Evolutionary conservation across 2,797 vertebrate species (phyloP), one percentile per base, ranked within the genome.

Genomic region (Pampus argenteus): DNA sequence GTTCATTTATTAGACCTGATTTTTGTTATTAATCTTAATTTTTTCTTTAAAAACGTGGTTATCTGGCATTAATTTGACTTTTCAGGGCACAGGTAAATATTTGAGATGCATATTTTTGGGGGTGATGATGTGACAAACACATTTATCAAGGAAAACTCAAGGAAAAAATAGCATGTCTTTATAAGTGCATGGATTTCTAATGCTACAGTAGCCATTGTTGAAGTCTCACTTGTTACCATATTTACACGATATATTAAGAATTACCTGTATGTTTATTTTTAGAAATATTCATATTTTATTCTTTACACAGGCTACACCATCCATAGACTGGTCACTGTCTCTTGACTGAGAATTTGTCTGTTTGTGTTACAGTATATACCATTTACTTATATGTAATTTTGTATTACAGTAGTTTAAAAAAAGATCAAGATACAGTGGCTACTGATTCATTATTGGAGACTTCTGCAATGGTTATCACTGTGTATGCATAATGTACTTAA

Each of bases 11-110:
- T 26, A 52, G 56, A 68, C 6, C n/a, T 57, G 6, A 52, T 40
- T 52, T 25, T 66, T 71, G 17, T 44, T 17, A 25, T 60, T 77
- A 67, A 70, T 71, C 20, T 36, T 74, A 22, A 65, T 8, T 64
- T 70, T 3, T 34, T 8, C 64, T 70, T 3, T 34, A 80, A 44
- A 48, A 67, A 64, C 63, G 42, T 83, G 49, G 42, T 86, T 76
- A 69, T 70, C 52, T 86, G 77, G 42, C 60, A 83, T 79, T 74
- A 82, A 84, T 84, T 82, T 88, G 73, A 86, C 64, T 93, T 91
- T 91, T 86, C 88, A 91, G 89, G 76, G 60, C 22, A 48, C 71
- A 91, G 91, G 91, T 92, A 93, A 92, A 91, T 86, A 82, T 85
- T 50, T 70, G 42, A 72, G 71, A 71, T 76, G 64, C 62, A 66